Evolutionary conservation across 2,888 invertebrate genomes (phyloP).

Genomic region (Cremastobaeus sp.): DNA sequence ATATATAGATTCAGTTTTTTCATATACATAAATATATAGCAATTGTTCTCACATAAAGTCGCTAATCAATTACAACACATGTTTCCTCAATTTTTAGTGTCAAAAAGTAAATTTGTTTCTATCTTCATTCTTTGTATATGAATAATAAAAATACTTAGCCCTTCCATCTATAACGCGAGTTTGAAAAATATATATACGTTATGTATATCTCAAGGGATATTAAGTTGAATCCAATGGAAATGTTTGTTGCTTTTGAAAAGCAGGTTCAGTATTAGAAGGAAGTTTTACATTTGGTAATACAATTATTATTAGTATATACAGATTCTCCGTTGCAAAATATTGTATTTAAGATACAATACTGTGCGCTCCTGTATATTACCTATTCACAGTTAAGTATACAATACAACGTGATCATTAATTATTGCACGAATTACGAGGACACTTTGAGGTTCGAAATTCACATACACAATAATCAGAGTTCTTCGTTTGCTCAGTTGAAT

Average conservation of each 20-base stretch:
- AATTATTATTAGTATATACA: slow-evolving; percentile 46
- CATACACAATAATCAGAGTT: slow-evolving; percentile 39
- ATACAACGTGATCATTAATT: slow-evolving; percentile 50
- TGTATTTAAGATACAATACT: slow-evolving; percentile 47
- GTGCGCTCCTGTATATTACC: slow-evolving; percentile 38
- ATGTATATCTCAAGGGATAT: slow-evolving; percentile 27
- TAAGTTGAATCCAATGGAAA: slow-evolving; percentile 29
- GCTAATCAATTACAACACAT: slow-evolving; percentile 37
- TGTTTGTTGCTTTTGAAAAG: slow-evolving; percentile 48
- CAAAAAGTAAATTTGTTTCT: slow-evolving; percentile 29
- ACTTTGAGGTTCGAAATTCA: slow-evolving; percentile 56
- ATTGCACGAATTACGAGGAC: slow-evolving; percentile 58
- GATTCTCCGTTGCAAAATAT: slow-evolving; percentile 36
- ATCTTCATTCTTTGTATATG: slow-evolving; percentile 14
- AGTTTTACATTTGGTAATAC: slow-evolving; percentile 39
- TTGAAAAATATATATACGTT: slow-evolving; percentile 51
- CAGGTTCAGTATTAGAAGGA: slow-evolving; percentile 35
- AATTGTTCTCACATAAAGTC: slow-evolving; percentile 32
- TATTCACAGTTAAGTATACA: slow-evolving; percentile 48
- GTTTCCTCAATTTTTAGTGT: slow-evolving; percentile 24
- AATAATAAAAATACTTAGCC: slow-evolving; percentile 51
- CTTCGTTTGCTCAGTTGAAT: slow-evolving; percentile 15
- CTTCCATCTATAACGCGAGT: slow-evolving; percentile 22
- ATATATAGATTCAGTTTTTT: slow-evolving; percentile 51
- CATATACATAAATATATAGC: slow-evolving; percentile 46